Conservation (phyloP, 2,113 vertebrate genomes). For the Colossoma macropomum region DNA sequence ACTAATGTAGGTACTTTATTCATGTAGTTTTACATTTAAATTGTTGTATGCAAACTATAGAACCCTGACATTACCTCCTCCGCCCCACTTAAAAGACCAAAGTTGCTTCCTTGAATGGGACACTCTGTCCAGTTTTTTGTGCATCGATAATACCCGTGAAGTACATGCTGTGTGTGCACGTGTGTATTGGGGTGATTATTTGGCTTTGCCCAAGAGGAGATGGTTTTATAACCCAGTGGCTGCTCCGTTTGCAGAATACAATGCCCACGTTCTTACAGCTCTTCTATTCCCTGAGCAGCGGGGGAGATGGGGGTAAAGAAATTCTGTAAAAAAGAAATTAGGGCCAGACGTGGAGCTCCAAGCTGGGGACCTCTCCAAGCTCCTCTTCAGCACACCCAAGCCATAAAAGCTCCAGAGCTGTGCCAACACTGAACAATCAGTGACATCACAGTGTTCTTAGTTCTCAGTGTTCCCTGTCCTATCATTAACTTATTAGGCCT, state of each 20-base stretch:
- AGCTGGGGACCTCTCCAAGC: slow-evolving; percentile 39
- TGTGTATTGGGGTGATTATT: slow-evolving; percentile 25
- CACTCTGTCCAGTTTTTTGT: slow-evolving; percentile 29
- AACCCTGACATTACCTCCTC: too few relatives aligned
- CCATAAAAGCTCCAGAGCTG: slow-evolving; percentile 53
- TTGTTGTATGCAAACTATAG: too few relatives aligned
- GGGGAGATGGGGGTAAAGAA: slow-evolving; percentile 35
- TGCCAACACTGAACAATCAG: slow-evolving; percentile 56
- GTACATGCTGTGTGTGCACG: slow-evolving; percentile 34
- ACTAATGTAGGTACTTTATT: too few relatives aligned
- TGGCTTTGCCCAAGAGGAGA: slow-evolving; percentile 12
- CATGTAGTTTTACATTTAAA: too few relatives aligned
- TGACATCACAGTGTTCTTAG: slow-evolving; percentile 44
- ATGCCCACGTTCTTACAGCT: slow-evolving; percentile 47
- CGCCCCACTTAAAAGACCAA: too few relatives aligned
- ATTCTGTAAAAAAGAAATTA: slow-evolving; percentile 11
- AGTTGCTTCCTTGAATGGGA: background rate
- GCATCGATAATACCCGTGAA: slow-evolving; percentile 8
- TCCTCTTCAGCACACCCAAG: slow-evolving; percentile 47
- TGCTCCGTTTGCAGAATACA: slow-evolving; percentile 50
- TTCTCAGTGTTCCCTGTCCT: slow-evolving; percentile 40
- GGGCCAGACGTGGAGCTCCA: slow-evolving; percentile 16
- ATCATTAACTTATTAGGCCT: slow-evolving; percentile 23
- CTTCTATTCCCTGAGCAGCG: slow-evolving; percentile 26
- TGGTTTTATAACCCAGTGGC: slow-evolving; percentile 8